Evolutionary conservation across 2,888 invertebrate genomes (phyloP), one percentile per base, ranked within the genome.

Genomic region (Oxycera nigricornis): DNA sequence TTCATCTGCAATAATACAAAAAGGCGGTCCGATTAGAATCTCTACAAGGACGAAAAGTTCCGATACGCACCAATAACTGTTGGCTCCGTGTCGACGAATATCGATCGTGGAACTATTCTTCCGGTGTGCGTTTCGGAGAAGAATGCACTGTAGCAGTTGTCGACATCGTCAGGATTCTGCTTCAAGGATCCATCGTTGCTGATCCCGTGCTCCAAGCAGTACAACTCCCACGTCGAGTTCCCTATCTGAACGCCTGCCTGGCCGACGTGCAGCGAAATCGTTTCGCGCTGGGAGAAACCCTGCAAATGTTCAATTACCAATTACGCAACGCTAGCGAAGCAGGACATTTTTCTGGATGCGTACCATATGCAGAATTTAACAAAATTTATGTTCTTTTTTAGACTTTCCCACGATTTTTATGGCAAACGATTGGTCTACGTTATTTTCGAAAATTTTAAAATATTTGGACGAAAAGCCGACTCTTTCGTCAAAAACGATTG

Each of bases 1-100:
- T 79, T 88, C 88, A 80, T 89, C 89, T 87, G 65, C 11, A 73
- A 57, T 9, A 52, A 17, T 1, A 52, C 52, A n/a, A 17, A 1
- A 17, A 50, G 4, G 14, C 4, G 50, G 14, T 17, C n/a, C 4
- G 4, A 4, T 55, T 55, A 1, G 20, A 22, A 22, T 55, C 24
- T 55, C 20, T 9, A 17, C 65, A 39, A 50, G 31, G 9, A 59
- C 46, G 24, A 55, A 20, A 17, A 24, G 7, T n/a, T n/a, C n/a
- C n/a, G n/a, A 39, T 26, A 22, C 2, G 80, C 80, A 90, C 94
- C 94, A 65, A 96, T 92, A 59, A 96, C 96, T 65, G 95, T 95
- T 52, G 94, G 93, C 83, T 96, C 96, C 77, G 95, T 87, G 82
- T 96, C 96, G 72, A 96, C 92, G 89, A 95, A 94, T 46, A 95